phyloP scores from a whole-genome alignment of 2,113 vertebrate genomes.

The Nymphicus hollandicus region DNA sequence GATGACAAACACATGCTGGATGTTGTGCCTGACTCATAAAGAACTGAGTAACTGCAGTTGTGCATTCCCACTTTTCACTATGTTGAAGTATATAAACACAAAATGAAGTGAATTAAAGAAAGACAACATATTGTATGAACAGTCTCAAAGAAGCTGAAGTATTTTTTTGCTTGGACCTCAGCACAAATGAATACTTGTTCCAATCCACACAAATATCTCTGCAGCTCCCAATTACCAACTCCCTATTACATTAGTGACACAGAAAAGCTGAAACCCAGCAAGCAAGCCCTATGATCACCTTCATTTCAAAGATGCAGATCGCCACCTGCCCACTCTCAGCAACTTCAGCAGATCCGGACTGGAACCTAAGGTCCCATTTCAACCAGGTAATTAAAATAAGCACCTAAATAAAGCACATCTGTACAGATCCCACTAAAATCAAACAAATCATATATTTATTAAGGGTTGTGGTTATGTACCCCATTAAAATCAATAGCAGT shows the following conservation, averaged over 20 bases:
- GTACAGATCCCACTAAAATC: background rate
- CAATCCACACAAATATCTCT: background rate
- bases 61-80: background rate
- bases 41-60: background rate
- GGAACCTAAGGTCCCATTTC: background rate
- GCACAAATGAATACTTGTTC: background rate
- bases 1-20: background rate
- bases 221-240: background rate
- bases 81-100: accelerated
- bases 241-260: accelerated
- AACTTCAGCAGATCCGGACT: background rate
- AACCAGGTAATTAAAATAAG: background rate
- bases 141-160: background rate
- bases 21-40: background rate
- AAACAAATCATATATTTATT: accelerated
- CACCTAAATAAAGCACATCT: background rate
- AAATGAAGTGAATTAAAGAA: background rate
- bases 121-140: background rate
- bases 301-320: background rate
- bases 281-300: background rate
- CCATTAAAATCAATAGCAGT: background rate
- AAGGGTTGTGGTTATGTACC: background rate
- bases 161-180: background rate
- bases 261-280: background rate
- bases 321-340: background rate